phyloP scores from a whole-genome alignment of 2,888 invertebrate species.

The Belgica antarctica region DNA sequence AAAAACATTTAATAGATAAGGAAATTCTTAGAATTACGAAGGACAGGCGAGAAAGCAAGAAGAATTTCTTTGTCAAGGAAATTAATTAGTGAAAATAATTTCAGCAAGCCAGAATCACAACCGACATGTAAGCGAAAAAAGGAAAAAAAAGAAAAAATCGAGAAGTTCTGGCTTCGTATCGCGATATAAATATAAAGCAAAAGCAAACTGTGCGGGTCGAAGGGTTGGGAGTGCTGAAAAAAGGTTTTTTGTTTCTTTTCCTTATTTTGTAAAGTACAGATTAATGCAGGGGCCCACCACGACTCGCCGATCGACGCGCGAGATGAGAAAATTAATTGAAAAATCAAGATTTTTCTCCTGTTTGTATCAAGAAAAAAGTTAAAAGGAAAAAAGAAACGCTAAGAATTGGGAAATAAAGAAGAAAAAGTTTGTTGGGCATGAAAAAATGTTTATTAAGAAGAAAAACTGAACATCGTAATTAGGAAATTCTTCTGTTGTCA shows the following conservation, averaged over 20 bases:
- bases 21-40: not conserved
- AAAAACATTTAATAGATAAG: not conserved
- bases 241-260: not conserved
- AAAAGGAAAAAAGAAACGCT: not conserved
- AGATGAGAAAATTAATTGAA: not conserved
- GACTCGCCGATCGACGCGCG: not conserved
- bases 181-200: not conserved
- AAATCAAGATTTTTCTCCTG: not conserved
- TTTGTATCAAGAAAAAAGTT: not conserved
- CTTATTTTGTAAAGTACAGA: not conserved
- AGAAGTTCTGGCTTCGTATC: constrained; percentile 4
- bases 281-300: not conserved
- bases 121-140: not conserved
- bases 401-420: constrained; percentile 17
- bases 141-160: not conserved
- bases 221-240: not conserved
- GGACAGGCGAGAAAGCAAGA: not conserved
- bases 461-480: constrained; percentile 21
- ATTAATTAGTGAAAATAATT: not conserved
- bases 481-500: constrained; percentile 23
- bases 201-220: not conserved
- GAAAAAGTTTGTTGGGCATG: not conserved
- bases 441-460: constrained; percentile 4
- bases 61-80: not conserved
- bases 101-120: too few relatives aligned